Percentiles rank a stretch among this genome's conserved stretches.
Conservation (phyloP, 1,140 invertebrate species). For the Heterodera schachtii region DNA sequence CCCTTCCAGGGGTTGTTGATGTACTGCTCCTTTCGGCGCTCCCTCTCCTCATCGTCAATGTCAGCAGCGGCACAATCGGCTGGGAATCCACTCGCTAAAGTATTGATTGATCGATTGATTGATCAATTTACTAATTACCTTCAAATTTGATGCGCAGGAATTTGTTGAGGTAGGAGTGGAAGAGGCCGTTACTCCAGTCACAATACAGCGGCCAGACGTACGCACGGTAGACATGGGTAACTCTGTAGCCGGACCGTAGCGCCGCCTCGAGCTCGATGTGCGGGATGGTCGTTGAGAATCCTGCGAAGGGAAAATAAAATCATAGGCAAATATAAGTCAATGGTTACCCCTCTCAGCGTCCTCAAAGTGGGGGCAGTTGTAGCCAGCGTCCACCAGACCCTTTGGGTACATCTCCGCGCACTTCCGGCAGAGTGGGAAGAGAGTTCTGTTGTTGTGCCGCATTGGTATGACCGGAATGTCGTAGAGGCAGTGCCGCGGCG, state of each 20-base stretch:
- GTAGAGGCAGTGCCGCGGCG: neutral
- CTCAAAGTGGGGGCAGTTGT: neutral
- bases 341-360: neutral
- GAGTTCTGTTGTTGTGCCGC: neutral
- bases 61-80: no score
- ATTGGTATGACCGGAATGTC: slow-evolving; percentile 8
- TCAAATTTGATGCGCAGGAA: no score
- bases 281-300: neutral
- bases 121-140: no score
- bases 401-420: neutral
- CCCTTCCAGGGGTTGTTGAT: no score
- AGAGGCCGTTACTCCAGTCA: no score
- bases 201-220: no score
- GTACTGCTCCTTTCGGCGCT: no score
- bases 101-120: no score
- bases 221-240: neutral
- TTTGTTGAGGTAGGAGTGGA: no score
- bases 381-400: neutral
- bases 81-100: no score
- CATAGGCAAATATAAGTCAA: neutral
- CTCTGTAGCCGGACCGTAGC: neutral
- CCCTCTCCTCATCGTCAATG: no score
- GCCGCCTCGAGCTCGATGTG: neutral
- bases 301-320: neutral
- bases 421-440: slow-evolving; percentile 16